phyloP scores from a whole-genome alignment of 2,113 vertebrate genomes.

The Microtus oregoni region DNA sequence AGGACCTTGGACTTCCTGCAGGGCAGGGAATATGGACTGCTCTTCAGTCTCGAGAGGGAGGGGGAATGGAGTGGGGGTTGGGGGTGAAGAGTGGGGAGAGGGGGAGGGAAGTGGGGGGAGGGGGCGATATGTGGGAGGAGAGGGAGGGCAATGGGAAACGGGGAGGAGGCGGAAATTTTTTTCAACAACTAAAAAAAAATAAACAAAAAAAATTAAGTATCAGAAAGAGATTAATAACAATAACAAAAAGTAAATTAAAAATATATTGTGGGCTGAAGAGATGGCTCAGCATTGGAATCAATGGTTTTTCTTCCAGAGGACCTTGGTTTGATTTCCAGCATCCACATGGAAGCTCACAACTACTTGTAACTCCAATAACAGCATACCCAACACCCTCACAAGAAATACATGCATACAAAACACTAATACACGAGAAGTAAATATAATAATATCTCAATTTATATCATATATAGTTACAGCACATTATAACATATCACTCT shows the following conservation, averaged over 20 bases:
- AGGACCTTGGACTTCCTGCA: too few relatives aligned
- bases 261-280: background rate
- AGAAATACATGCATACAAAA: background rate
- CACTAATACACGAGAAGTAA: background rate
- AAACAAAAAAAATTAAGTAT: background rate
- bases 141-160: too few relatives aligned
- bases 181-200: too few relatives aligned
- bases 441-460: background rate
- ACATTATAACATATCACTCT: too few relatives aligned
- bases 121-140: too few relatives aligned
- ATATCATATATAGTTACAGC: background rate
- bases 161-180: too few relatives aligned
- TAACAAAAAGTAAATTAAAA: background rate
- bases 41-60: too few relatives aligned
- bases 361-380: background rate
- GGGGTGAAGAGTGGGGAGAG: too few relatives aligned
- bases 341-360: background rate
- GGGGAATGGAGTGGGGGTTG: too few relatives aligned
- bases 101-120: too few relatives aligned
- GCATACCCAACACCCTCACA: background rate
- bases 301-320: background rate
- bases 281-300: background rate
- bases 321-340: background rate
- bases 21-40: too few relatives aligned
- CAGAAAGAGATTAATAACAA: too few relatives aligned